Percentiles rank a stretch among this genome's conserved stretches.
These are phyloP conservation scores for Corythornis cristatus DNA, from an alignment of 2,113 vertebrate species.

Conservation along the genomic window DNA sequence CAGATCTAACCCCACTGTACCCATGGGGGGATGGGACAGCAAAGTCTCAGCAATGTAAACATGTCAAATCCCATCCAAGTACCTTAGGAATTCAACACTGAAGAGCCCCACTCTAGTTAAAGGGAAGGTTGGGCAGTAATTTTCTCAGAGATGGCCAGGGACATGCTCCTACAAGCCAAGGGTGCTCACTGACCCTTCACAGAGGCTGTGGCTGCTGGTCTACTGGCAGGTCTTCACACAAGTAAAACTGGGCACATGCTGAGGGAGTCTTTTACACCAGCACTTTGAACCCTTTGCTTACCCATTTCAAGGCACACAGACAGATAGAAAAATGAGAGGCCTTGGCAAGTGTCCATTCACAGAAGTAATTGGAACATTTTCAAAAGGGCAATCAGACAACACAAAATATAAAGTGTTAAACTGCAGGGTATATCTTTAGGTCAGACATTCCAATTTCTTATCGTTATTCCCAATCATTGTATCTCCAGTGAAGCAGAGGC, in stretches of 20 bases:
- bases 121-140: not conserved
- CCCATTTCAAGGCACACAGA: not conserved
- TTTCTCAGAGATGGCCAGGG: not conserved
- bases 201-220: not conserved
- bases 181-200: not conserved
- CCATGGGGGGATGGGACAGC: fast-evolving
- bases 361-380: not conserved
- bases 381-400: not conserved
- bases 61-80: not conserved
- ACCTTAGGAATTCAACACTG: not conserved
- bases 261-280: not conserved
- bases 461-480: fast-evolving
- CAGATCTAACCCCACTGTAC: not conserved
- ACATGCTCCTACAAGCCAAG: not conserved
- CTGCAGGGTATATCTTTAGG: not conserved
- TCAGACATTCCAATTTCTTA: not conserved
- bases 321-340: not conserved
- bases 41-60: not conserved
- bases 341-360: not conserved
- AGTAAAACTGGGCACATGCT: fast-evolving
- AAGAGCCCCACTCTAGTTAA: not conserved
- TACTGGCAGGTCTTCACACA: not conserved
- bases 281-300: not conserved
- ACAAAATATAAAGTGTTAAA: not conserved
- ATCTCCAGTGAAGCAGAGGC: not conserved